Conservation (phyloP, 2,113 vertebrate species). For the Myanophis thanlyinensis region DNA sequence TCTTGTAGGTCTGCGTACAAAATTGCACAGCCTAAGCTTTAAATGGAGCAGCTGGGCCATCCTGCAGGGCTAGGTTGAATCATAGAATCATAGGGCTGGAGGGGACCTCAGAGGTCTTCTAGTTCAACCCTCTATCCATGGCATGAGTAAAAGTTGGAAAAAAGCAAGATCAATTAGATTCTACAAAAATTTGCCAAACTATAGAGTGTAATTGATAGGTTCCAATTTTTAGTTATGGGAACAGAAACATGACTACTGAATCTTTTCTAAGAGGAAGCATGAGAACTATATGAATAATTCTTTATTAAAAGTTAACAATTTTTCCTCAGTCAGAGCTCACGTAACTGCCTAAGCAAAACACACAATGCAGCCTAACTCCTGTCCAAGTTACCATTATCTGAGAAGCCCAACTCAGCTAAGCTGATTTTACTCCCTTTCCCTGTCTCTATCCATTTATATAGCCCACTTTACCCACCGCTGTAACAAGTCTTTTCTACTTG, state of each 20-base stretch:
- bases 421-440: neutral
- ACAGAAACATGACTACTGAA: constrained; percentile 25
- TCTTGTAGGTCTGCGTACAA: neutral
- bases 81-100: neutral
- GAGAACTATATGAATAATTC: neutral
- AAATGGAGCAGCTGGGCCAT: constrained; percentile 28
- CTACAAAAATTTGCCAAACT: neutral
- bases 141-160: neutral
- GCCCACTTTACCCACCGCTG: neutral
- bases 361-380: neutral
- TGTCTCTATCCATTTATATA: neutral
- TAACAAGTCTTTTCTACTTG: neutral
- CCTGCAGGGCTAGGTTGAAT: constrained; percentile 27
- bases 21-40: constrained; percentile 14
- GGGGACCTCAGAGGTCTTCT: neutral
- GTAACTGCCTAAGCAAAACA: neutral
- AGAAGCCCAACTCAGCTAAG: neutral
- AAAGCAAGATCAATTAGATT: neutral
- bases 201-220: constrained; percentile 44
- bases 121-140: neutral
- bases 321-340: neutral
- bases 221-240: constrained; percentile 50
- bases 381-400: neutral
- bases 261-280: constrained; percentile 12
- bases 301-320: neutral